Evolutionary conservation across 2,113 vertebrate species (phyloP).

Genomic region (Cyprinodon brontotheroides): DNA sequence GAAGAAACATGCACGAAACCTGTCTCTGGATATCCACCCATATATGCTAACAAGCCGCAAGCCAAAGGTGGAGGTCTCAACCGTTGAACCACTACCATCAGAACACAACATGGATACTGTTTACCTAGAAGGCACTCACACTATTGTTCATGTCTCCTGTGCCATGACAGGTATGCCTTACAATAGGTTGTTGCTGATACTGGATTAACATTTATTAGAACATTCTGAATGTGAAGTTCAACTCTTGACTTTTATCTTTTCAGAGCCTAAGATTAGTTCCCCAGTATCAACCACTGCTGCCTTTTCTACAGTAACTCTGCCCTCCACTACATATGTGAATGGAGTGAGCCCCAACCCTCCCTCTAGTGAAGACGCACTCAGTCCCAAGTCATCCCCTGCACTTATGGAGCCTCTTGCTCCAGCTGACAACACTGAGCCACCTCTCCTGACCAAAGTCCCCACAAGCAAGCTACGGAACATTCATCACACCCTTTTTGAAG

Average conservation of each 20-base stretch:
- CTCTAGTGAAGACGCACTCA: constrained; percentile 69
- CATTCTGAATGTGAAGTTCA: background rate
- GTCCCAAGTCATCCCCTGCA: constrained; percentile 66
- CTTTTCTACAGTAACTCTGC: constrained; percentile 75
- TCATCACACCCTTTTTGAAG: constrained; percentile 79
- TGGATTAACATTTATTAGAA: background rate
- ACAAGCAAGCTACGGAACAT: constrained; percentile 79
- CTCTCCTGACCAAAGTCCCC: constrained; percentile 66
- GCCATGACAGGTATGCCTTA: constrained; percentile 70
- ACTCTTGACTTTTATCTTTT: constrained; percentile 9
- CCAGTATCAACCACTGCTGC: constrained; percentile 69
- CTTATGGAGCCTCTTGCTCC: constrained; percentile 51
- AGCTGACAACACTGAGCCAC: constrained; percentile 60
- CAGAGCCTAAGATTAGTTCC: constrained; percentile 77
- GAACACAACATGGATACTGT: constrained; percentile 87
- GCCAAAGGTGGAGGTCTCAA: constrained; percentile 84
- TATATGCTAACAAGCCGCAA: constrained; percentile 93
- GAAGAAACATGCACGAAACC: constrained; percentile 94
- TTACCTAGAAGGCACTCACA: constrained; percentile 83
- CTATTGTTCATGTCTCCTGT: constrained; percentile 77
- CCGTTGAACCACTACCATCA: constrained; percentile 79
- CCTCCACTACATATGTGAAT: constrained; percentile 75
- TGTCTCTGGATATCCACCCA: constrained; percentile 96
- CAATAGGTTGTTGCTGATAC: background rate
- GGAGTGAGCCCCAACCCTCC: constrained; percentile 75